Evolutionary conservation across 1,140 invertebrate genomes (phyloP).

Genomic region (Zaprionus camerounensis): DNA sequence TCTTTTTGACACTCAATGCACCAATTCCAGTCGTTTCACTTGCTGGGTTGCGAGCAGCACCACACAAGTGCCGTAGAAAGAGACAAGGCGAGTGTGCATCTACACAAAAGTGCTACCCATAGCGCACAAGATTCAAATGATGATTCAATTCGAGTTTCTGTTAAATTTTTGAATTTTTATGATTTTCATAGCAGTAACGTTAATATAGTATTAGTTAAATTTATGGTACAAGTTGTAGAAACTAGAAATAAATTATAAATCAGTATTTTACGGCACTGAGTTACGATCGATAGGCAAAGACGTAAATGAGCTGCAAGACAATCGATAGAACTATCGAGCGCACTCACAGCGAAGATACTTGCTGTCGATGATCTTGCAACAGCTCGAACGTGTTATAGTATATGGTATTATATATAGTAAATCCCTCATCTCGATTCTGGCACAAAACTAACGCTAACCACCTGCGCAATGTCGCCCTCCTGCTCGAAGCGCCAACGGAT

Average conservation of each 20-base stretch:
- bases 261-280: constrained; percentile 40
- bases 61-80: background rate
- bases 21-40: background rate
- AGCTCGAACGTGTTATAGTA: constrained; percentile 1
- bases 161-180: constrained; percentile 19
- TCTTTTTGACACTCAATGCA: background rate
- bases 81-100: constrained; percentile 1
- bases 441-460: constrained; percentile 31
- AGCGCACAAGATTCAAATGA: constrained; percentile 35
- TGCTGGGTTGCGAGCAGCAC: background rate
- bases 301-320: background rate
- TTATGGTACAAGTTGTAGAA: constrained; percentile 59
- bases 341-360: background rate
- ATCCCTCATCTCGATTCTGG: constrained; percentile 10
- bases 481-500: constrained; percentile 65
- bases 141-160: background rate
- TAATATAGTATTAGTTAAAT: constrained; percentile 42
- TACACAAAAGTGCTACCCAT: constrained; percentile 50
- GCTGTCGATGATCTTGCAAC: background rate
- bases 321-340: background rate
- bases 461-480: background rate
- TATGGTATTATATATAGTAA: background rate
- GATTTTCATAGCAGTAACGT: constrained; percentile 1
- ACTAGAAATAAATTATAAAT: constrained; percentile 66
- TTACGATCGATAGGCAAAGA: constrained; percentile 8